Evolutionary conservation across 2,888 invertebrate species (phyloP), one percentile per base, ranked within the genome.

Genomic region (Dendrolimus houi): DNA sequence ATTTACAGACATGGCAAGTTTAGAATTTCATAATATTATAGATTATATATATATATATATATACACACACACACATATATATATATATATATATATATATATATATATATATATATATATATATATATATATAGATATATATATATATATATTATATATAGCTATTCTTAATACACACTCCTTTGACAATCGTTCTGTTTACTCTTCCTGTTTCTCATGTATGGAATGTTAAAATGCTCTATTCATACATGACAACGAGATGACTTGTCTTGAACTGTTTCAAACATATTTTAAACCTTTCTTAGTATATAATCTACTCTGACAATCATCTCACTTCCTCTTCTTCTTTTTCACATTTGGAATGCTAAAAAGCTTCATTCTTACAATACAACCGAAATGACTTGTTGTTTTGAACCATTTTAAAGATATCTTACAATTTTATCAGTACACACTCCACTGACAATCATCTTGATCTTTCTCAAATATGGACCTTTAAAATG

Each of bases 381-480:
- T 54, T 54, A 57, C 56, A 9, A 57, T 57, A 14, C 56, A 58
- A 9, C 57, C 57, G 12, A 60, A 54, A 42, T 56, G 57, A 53
- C 59, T 57, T 54, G 58, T 57, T n/a, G 58, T 58, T 52, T 58
- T 58, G 54, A 60, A 60, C 42, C 47, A 52, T 40, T 58, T 58
- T 9, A 52, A 10, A 53, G 58, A 60, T 6, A 55, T 17, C 10
- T 58, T 58, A 54, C 60, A 60, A 9, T 42, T 14, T 14, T 14
- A 14, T 14, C 1, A 14, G 1, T n/a, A 14, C 14, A 14, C 14
- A 14, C 1, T 1, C 14, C 14, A 1, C 14, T 14, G 14, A 1
- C 14, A 14, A 14, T 14, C 14, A 14, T 14, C 54, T 56, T 55
- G 13, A 56, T 56, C 54, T 58, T 58, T 40, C 56, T 58, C 29